A percentile compares a stretch with the other conserved stretches of the same genome.
phyloP scores from a whole-genome alignment of 2,888 invertebrate genomes.

The Cataglyphis livida region DNA sequence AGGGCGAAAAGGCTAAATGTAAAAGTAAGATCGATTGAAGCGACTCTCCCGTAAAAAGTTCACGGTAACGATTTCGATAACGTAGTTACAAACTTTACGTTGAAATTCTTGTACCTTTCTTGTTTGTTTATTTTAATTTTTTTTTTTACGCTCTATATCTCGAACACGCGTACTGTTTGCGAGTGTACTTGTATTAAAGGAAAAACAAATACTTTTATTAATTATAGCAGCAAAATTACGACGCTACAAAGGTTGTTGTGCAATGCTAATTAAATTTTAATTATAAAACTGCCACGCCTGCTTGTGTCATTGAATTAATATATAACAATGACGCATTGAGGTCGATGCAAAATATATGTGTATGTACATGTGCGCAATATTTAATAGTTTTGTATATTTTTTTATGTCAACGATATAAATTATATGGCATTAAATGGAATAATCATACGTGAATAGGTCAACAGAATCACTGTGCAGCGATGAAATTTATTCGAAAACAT shows the following conservation, averaged over 20 bases:
- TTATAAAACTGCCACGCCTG: constrained; percentile 47
- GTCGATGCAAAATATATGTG: constrained; percentile 11
- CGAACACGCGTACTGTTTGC: neutral
- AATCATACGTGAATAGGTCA: neutral
- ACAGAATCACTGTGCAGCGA: neutral
- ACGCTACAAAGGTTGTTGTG: constrained; percentile 37
- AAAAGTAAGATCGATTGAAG: constrained; percentile 15
- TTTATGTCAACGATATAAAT: neutral
- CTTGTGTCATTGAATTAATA: constrained; percentile 44
- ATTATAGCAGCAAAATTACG: constrained; percentile 51
- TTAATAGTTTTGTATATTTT: constrained; percentile 16
- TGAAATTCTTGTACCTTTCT: neutral
- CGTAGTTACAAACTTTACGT: neutral
- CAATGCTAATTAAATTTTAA: constrained; percentile 55
- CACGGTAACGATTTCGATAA: neutral
- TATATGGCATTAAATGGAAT: neutral
- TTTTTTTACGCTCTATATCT: neutral
- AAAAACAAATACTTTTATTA: constrained; percentile 42
- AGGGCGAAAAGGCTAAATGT: neutral
- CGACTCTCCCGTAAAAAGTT: constrained; percentile 1
- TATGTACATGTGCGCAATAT: neutral
- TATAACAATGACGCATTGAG: constrained; percentile 31
- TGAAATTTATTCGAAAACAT: neutral
- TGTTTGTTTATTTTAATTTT: neutral
- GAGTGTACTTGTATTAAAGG: constrained; percentile 16